Conservation (phyloP, 2,797 vertebrate species). For the Hipposideros larvatus region DNA sequence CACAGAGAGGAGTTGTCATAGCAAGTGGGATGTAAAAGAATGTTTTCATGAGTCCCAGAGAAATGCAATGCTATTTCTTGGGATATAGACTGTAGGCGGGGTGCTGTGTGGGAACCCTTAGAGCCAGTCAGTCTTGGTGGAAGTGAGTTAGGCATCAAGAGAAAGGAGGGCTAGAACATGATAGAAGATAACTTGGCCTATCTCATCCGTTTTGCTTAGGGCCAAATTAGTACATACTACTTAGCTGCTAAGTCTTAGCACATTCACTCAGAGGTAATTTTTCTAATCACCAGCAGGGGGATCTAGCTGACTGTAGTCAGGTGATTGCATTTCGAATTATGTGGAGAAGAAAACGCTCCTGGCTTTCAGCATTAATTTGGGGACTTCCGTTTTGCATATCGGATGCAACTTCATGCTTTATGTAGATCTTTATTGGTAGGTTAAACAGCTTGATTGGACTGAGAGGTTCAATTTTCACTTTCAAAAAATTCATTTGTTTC, state of each 20-base stretch:
- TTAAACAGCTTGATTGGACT: not conserved
- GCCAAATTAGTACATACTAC: not conserved
- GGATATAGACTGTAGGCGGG: not conserved
- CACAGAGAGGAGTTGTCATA: not conserved
- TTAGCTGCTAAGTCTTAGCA: too few relatives aligned
- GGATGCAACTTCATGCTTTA: not conserved
- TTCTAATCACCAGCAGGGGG: constrained; percentile 46
- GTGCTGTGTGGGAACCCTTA: not conserved
- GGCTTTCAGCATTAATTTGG: not conserved
- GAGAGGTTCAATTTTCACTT: not conserved
- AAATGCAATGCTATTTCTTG: not conserved
- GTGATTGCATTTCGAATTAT: not conserved
- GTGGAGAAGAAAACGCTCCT: not conserved
- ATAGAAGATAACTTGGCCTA: not conserved
- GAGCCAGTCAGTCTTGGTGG: not conserved
- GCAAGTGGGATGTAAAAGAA: not conserved
- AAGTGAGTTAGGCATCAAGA: not conserved
- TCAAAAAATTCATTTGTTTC: not conserved
- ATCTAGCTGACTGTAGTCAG: not conserved
- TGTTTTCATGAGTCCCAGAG: not conserved
- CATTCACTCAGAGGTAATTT: not conserved
- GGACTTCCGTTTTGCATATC: not conserved
- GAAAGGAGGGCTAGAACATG: not conserved
- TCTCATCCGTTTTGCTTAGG: not conserved
- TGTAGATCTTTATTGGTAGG: not conserved